Base-by-base conservation (phyloP, 2,888 invertebrate genomes). In the Timandra comae region DNA sequence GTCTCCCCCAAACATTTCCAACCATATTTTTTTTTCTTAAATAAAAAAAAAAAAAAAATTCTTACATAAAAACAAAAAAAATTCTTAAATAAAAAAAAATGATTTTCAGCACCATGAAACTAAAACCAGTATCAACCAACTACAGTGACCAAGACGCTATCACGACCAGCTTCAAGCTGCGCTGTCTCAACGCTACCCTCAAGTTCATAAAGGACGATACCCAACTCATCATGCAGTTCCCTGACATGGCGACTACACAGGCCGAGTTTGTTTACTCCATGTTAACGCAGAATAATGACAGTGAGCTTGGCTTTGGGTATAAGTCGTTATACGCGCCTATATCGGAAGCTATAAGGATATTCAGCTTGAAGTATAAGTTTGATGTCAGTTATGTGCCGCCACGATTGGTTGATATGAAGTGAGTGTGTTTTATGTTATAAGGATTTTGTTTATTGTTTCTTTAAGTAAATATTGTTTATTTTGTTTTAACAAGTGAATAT, bases 121-220 rank as follows among this genome's bases (percentile, higher is more conserved):
- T 12, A 20, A n/a, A n/a, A n/a, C n/a, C n/a, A n/a, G n/a, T n/a
- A n/a, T n/a, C n/a, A n/a, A n/a, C n/a, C n/a, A n/a, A n/a, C n/a
- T n/a, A n/a, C n/a, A n/a, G n/a, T n/a, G 1, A 8, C 2, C 27
- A 24, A 3, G 9, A n/a, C 3, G 3, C 19, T 0, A 26, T 44
- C 9, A 39, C 49, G 3, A 35, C 13, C 0, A 21, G 29, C 6
- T 67, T 63, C 19, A 66, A 63, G 43, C 31, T 47, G 0, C 38
- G 48, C 1, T 60, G 56, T 36, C 39, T 74, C 0, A 56, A 62
- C 5, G 38, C 39, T 0, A 56, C 59, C 0, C 41, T 68, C 0
- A 52, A 50, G n/a, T 77, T 72, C 33, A 35, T 76, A 1, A 66
- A 65, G 34, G 55, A 65, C 9, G 43, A 58, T 2, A 30, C 24